Conservation (phyloP, 2,797 vertebrate species). For the Agapornis canus region DNA sequence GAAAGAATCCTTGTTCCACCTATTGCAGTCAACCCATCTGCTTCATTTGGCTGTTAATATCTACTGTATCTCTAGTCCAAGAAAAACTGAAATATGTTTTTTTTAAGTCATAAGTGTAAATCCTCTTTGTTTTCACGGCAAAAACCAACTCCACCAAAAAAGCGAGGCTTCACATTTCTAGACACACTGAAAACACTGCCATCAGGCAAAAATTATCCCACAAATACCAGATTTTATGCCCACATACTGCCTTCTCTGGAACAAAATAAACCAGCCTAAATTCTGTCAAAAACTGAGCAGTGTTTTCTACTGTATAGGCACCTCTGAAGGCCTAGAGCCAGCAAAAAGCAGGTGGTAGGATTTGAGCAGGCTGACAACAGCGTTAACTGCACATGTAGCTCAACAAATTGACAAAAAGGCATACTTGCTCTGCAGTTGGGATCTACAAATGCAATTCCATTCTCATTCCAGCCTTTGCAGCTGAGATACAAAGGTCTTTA, state of each 20-base stretch:
- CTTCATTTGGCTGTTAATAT: background rate
- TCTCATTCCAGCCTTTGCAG: background rate
- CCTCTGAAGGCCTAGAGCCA: background rate
- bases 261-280: background rate
- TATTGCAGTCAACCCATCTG: background rate
- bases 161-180: background rate
- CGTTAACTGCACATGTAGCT: background rate
- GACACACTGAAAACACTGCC: background rate
- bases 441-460: background rate
- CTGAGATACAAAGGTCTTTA: background rate
- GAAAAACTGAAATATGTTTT: background rate
- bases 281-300: background rate
- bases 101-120: background rate
- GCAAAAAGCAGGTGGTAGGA: background rate
- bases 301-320: background rate
- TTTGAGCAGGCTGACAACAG: background rate
- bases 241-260: background rate
- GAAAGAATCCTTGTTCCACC: background rate
- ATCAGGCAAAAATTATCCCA: background rate
- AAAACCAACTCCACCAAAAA: background rate
- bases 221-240: background rate
- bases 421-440: background rate
- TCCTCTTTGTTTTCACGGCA: background rate
- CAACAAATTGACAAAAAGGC: background rate
- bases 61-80: background rate